Conservation (phyloP, 2,888 invertebrate genomes). For the Neocrepidodera transversa region DNA sequence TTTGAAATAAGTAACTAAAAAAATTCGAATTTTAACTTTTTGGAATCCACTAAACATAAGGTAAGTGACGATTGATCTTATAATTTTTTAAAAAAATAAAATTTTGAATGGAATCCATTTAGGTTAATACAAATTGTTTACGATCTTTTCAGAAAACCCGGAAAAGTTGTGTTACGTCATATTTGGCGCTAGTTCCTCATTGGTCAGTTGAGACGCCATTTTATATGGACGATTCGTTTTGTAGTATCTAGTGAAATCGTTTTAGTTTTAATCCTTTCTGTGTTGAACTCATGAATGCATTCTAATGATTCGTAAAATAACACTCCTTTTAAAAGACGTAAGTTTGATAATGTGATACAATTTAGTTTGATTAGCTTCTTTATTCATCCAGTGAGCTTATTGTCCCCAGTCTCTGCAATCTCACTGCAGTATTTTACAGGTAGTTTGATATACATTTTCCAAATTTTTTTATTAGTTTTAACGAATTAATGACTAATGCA, state of each 20-base stretch:
- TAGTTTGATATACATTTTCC: conserved; percentile 37
- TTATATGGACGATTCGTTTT: conserved; percentile 45
- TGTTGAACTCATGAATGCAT: conserved; percentile 50
- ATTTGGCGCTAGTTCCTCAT: conserved; percentile 34
- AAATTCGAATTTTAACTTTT: conserved; percentile 42
- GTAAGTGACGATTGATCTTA: conserved; percentile 23
- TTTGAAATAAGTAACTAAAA: conserved; percentile 35
- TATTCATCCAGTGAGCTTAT: conserved; percentile 32
- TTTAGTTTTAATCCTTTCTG: conserved; percentile 56
- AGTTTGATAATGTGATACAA: conserved; percentile 41
- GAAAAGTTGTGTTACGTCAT: conserved; percentile 47
- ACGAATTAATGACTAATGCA: not conserved
- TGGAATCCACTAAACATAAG: conserved; percentile 38
- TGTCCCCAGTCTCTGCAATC: conserved; percentile 45
- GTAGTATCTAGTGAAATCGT: conserved; percentile 52
- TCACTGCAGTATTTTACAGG: conserved; percentile 50
- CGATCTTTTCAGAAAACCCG: conserved; percentile 16
- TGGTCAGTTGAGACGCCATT: conserved; percentile 37
- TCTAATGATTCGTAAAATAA: conserved; percentile 52
- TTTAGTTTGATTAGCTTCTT: conserved; percentile 31
- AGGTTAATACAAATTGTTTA: conserved; percentile 32
- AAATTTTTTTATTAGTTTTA: not conserved
- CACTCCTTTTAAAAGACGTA: conserved; percentile 48
- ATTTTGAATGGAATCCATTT: conserved; percentile 16
- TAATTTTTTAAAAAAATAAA: not conserved